Base-by-base conservation (phyloP, 2,113 vertebrate species). In the Perognathus longimembris region DNA sequence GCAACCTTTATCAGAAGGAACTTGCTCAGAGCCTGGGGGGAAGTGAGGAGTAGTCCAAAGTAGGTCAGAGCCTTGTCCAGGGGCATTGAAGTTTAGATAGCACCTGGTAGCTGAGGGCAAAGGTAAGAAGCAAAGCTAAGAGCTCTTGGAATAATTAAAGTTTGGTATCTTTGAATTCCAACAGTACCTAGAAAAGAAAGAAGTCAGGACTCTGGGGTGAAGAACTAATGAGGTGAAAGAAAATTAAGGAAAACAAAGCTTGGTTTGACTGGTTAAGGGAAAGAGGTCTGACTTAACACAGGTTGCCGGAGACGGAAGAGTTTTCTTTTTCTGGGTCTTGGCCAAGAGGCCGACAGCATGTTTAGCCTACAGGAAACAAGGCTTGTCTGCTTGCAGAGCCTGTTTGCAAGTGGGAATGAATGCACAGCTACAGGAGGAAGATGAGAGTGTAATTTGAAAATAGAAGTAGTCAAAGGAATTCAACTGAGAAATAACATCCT, bases 401-500 rank as follows among this genome's bases (percentile, higher is more conserved):
- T 74, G 84, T 91, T 86, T 81, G 73, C 95, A 92, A 20, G 18
- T 89, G 91, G 90, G 91, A 87, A 95, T 82, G 91, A 63, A 73
- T 22, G 73, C 84, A 38, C 20, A 66, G 96, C 84, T 92, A 70
- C 69, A 50, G 81, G 94, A 94, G 76, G 87, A 96, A 94, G 93
- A 95, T 66, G 95, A 92, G 91, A 95, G 94, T 92, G n/a, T 91
- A 94, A 95, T 93, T 84, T 92, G 87, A 86, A 95, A 89, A 91
- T 15, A 94, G 96, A 91, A 85, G 94, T 81, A 96, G 96, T 93
- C 94, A 84, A 89, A 96, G 84, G 96, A 96, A 97, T 94, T 96
- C 94, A 95, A 89, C 94, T 95, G 96, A 96, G 96, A 96, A 96
- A 96, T 96, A 94, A 94, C 77, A 96, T 91, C 87, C 94, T 71